Conservation (phyloP, 2,888 invertebrate genomes). For the Aplocera efformata region DNA sequence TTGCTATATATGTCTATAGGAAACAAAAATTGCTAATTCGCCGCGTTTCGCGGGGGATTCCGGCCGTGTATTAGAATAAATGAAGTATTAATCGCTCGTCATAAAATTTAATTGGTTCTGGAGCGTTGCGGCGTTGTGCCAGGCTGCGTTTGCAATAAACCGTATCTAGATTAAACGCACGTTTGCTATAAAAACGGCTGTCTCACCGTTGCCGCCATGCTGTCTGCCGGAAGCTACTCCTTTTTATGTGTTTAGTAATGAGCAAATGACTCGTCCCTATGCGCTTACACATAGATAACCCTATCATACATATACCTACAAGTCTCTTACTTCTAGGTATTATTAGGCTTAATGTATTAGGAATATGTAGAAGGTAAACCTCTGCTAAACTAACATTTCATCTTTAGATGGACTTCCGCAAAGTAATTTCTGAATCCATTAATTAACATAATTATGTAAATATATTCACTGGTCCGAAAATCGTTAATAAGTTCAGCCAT, state of each 20-base stretch:
- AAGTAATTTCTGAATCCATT: too few relatives aligned
- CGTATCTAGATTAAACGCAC: constrained; percentile 44
- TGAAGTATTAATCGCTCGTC: constrained; percentile 44
- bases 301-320: too few relatives aligned
- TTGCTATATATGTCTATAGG: constrained; percentile 4
- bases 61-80: constrained; percentile 41
- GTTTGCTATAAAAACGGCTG: constrained; percentile 36
- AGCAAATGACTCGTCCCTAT: neutral
- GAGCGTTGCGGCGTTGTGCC: constrained; percentile 46
- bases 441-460: too few relatives aligned
- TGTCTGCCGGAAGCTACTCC: constrained; percentile 62
- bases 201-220: constrained; percentile 46
- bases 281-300: too few relatives aligned
- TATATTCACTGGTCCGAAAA: too few relatives aligned
- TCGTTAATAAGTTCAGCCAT: too few relatives aligned
- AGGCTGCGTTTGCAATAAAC: constrained; percentile 35
- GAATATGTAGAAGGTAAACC: too few relatives aligned
- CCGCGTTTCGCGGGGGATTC: constrained; percentile 19
- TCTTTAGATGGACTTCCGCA: too few relatives aligned
- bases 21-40: constrained; percentile 20
- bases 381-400: too few relatives aligned
- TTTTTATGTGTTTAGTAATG: constrained; percentile 37
- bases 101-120: constrained; percentile 42
- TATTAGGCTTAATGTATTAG: too few relatives aligned
- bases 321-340: too few relatives aligned